A percentile compares a stretch with the other conserved stretches of the same genome.
Evolutionary conservation across 2,888 invertebrate genomes (phyloP).

Genomic region (Lacanobia wlatinum): DNA sequence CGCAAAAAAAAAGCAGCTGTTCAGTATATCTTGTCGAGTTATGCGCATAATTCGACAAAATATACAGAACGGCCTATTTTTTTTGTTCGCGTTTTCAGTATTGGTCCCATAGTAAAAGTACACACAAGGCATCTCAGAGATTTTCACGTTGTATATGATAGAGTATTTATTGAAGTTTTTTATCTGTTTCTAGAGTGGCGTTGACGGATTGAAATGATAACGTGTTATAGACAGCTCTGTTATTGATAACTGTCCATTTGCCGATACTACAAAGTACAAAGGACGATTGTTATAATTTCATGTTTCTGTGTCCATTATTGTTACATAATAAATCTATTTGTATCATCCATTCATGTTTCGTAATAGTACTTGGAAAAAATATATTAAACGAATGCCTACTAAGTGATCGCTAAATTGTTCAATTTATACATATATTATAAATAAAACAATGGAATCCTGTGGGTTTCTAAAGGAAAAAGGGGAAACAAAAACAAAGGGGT

Average conservation of each 20-base stretch:
- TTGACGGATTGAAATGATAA: conserved; percentile 14
- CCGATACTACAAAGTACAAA: conserved; percentile 8
- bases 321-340: conserved; percentile 11
- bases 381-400: not conserved
- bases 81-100: too few species aligned
- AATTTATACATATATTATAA: too few species aligned
- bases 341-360: not conserved
- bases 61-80: too few species aligned
- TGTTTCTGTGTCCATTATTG: conserved; percentile 2
- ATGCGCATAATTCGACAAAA: too few species aligned
- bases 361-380: not conserved
- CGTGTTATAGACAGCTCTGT: conserved; percentile 26
- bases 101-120: too few species aligned
- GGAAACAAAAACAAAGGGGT: too few species aligned
- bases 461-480: too few species aligned
- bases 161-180: not conserved
- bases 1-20: too few species aligned
- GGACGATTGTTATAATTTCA: conserved; percentile 16
- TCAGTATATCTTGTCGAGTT: too few species aligned
- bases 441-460: too few species aligned
- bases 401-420: not conserved
- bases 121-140: too few species aligned
- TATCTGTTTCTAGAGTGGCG: not conserved
- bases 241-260: conserved; percentile 28
- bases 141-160: too few species aligned